These are phyloP conservation scores for Patiria pectinifera DNA, from an alignment of 53 echinoderm and acorn worm genomes.

Conservation along the genomic window DNA sequence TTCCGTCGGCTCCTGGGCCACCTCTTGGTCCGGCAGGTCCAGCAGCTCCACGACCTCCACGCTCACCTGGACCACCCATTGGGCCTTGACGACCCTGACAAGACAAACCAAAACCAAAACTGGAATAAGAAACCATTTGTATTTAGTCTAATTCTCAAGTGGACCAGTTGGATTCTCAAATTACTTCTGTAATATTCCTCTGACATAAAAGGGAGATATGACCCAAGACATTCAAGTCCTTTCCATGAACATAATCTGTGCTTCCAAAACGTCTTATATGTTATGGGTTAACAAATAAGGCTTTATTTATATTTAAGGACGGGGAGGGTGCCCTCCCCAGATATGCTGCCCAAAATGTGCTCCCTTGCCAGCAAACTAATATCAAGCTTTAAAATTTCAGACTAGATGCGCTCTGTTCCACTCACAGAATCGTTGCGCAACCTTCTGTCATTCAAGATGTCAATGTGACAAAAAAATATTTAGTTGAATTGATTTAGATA, in stretches of 20 bases:
- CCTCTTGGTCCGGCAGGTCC: slow-evolving; percentile 60
- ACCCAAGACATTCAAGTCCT: too few species aligned
- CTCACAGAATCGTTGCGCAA: background rate
- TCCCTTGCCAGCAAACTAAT: background rate
- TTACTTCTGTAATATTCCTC: background rate
- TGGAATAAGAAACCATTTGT: background rate
- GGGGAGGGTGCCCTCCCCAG: too few species aligned
- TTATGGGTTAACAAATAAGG: too few species aligned
- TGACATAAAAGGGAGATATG: background rate
- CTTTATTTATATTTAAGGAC: too few species aligned
- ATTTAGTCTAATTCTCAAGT: background rate
- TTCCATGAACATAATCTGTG: too few species aligned
- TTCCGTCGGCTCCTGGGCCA: slow-evolving; percentile 41
- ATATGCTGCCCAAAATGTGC: background rate
- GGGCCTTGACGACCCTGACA: slow-evolving; percentile 55
- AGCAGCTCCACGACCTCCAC: slow-evolving; percentile 66
- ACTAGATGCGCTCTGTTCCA: background rate
- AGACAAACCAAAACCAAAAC: background rate
- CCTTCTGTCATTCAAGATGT: too few species aligned
- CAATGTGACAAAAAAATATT: too few species aligned
- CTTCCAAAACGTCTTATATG: too few species aligned
- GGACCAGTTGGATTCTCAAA: background rate
- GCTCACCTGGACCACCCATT: slow-evolving; percentile 59
- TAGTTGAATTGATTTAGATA: too few species aligned
- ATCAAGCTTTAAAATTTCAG: background rate